Base-by-base conservation (phyloP, 2,888 invertebrate species). In the Bugulina stolonifera region DNA sequence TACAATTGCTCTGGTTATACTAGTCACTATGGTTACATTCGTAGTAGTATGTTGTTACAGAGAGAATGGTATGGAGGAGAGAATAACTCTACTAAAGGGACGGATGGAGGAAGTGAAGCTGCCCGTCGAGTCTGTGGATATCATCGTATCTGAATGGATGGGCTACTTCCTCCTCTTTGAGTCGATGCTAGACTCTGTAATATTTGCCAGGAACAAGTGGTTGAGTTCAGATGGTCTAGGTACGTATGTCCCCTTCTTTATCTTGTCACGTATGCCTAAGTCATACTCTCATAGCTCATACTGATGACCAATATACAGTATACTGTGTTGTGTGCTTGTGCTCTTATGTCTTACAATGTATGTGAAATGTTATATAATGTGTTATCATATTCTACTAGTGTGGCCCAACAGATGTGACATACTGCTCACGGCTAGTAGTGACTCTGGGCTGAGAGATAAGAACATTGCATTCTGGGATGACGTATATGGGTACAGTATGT, bases 71-170 rank as follows among this genome's bases (percentile, higher is more conserved):
- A 85, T 92, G 54, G 88, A 89, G 72, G 87, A 90, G 74, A 88
- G 88, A 76, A 90, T 97, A 55, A 88, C 89, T 74, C 87, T 94
- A 72, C 87, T 93, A 0, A 93, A 93, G 85, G 94, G 94, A 0
- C 88, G 91, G 78, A 85, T 97, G 32, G 97, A 97, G 84, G 91
- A 93, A 77, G 90, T 91, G 1, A 86, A 88, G 72, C 83, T 94
- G 69, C 91, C 91, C 0, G 25, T 35, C 43, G 71, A 75, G n/a
- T 75, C 81, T 79, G 84, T 86, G 25, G 96, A 98, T 83, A 89
- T 95, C 2, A 93, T 98, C 76, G 90, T 98, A 1, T 96, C 96
- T 0, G 97, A 98, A 84, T 98, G 96, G 95, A 98, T 98, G 97
- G 97, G 97, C 0, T 98, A 98, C 83, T 96, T 97, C 83, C 87